A percentile compares a stretch with the other conserved stretches of the same genome.
Conservation (phyloP, 2,888 invertebrate species). For the Drosophila hamatofila region DNA sequence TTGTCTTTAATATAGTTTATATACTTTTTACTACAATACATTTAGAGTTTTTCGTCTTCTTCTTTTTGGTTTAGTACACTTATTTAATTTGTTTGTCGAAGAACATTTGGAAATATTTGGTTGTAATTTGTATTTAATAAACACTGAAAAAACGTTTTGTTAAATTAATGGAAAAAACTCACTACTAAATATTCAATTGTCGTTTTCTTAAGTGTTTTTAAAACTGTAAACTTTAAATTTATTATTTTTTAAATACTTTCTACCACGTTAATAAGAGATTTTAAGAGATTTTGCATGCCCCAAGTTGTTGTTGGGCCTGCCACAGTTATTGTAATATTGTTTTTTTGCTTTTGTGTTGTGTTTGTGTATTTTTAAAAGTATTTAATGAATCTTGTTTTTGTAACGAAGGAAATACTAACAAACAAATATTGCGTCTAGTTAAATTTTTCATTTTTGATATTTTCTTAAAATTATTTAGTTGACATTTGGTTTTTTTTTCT, state of each 20-base stretch:
- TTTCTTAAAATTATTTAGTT: conserved; percentile 63
- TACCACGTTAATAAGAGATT: conserved; percentile 60
- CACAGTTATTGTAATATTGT: conserved; percentile 84
- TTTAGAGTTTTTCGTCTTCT: conserved; percentile 41
- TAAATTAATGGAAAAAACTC: conserved; percentile 72
- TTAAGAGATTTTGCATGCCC: conserved; percentile 56
- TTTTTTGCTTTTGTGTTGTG: conserved; percentile 67
- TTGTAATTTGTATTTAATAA: conserved; percentile 59
- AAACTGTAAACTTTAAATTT: conserved; percentile 46
- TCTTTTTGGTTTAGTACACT: conserved; percentile 66
- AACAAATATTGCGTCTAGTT: conserved; percentile 71
- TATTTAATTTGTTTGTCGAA: conserved; percentile 75
- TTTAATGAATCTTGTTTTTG: conserved; percentile 28
- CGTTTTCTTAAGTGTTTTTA: conserved; percentile 22
- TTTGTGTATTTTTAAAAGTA: conserved; percentile 42
- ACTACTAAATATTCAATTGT: conserved; percentile 58
- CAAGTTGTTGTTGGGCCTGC: conserved; percentile 65
- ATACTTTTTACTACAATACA: conserved; percentile 63
- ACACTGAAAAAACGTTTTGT: conserved; percentile 64
- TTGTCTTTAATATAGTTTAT: conserved; percentile 33
- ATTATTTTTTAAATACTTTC: conserved; percentile 47
- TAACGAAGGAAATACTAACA: conserved; percentile 65
- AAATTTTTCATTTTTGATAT: conserved; percentile 34
- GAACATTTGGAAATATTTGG: conserved; percentile 60
- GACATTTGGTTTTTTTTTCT: conserved; percentile 39